Evolutionary conservation across 2,113 vertebrate species (phyloP), one percentile per base, ranked within the genome.

Genomic region (Lontra canadensis): DNA sequence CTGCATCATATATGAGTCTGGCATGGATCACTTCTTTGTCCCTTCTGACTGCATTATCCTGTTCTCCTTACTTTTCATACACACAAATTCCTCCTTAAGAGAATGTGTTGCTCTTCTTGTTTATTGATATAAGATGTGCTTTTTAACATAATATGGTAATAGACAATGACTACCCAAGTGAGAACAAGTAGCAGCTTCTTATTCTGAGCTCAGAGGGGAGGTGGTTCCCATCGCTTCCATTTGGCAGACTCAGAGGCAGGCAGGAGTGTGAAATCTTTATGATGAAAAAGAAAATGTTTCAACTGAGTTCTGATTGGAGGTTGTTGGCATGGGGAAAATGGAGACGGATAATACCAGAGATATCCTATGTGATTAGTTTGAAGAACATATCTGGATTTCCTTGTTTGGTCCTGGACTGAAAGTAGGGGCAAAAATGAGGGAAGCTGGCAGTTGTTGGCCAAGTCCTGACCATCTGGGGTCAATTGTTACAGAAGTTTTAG

Each of bases 181-280:
- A 74, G 17, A 76, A 26, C 12, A 61, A 73, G 23, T 5, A 44
- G 13, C 4, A 23, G 14, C 18, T 57, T 18, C 20, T 7, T 29
- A 36, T 29, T 44, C 44, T 44, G n/a, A 90, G 34, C 29, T 61
- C 34, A 0, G 25, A 47, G 9, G n/a, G 3, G 7, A 84, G 11
- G 6, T 17, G 20, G 10, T 2, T 9, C 2, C 23, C 0, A 3
- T 42, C 1, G 1, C 17, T 20, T 81, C 3, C 20, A 49, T 79
- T 47, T 84, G 47, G 1, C 11, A 10, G 7, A 36, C 14, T 80
- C 55, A 44, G 55, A 71, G 7, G 5, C 39, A 84, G 47, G 23
- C 13, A 59, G 7, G 12, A 94, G 17, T 42, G 4, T 36, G 13
- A 52, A 65, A 13, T 44, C 7, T 34, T 61, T 42, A 36, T 14